Evolutionary conservation across 2,797 vertebrate species (phyloP), one percentile per base, ranked within the genome.

Genomic region (Vipera latastei): DNA sequence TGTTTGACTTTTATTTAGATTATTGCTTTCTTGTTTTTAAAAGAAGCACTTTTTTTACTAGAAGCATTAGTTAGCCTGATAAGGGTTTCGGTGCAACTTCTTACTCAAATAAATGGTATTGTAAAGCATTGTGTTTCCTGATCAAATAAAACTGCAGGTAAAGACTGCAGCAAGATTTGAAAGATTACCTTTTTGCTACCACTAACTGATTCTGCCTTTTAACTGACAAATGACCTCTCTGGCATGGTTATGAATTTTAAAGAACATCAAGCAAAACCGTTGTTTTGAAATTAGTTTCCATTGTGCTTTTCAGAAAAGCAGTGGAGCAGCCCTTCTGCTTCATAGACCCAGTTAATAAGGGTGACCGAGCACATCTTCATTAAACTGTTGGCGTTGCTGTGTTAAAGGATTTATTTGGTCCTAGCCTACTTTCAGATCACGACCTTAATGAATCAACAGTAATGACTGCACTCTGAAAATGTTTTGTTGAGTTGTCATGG

Each of bases 311-410:
- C 0, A 6, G 95, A 95, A 96, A 95, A 93, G 87, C 48, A 91
- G 73, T 91, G 48, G 92, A 96, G 44, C 91, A 95, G 61, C 65
- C 91, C 91, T 88, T 94, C 83, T 85, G 86, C 92, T 94, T 90
- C 44, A 94, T 88, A 94, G 91, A 95, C 95, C 95, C 95, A 92
- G 90, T 95, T 95, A 95, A 96, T 95, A 96, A 95, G 95, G 92
- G 93, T 95, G 94, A 94, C 95, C 95, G 94, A 95, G 92, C 89
- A 94, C 63, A 90, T 96, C 95, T 97, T 97, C 96, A 96, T 97
- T 96, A 96, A 95, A 85, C 91, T 95, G 61, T n/a, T 94, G 87
- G 60, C 92, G 90, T 95, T 95, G 88, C 93, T 89, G 93, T 28
- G n/a, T 59, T 96, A 88, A 13, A 92, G 90, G 94, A 86, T 93